Base-by-base conservation (phyloP, 2,113 vertebrate genomes). In the Stegastes partitus region DNA sequence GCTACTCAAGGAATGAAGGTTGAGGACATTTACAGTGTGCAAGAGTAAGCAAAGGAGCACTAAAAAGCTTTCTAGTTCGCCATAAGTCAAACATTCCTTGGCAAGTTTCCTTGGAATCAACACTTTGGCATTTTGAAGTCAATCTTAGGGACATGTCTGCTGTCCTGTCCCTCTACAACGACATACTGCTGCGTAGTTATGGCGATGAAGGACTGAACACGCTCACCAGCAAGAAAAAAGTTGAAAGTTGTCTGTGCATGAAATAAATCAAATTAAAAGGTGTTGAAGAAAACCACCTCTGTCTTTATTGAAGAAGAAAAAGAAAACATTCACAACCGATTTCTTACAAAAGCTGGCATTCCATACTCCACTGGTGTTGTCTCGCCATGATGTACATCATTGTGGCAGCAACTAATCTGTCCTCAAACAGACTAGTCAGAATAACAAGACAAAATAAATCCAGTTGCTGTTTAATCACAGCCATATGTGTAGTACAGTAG, bases 241-340 rank as follows among this genome's bases (percentile, higher is more conserved):
- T 47, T 55, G 1, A 68, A 66, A 69, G 44, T 67, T 23, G 56
- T 47, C 25, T 58, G 71, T 72, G 57, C 64, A 51, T 74, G 37
- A 62, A 74, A 74, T 15, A 42, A 42, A 15, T 14, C 39, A 42
- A 42, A 42, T 42, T 73, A 25, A 59, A 58, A 31, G 11, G 6
- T 22, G 26, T 21, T 4, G 28, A 50, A 16, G 31, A 57, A 51
- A 71, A 69, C n/a, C 1, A 50, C 26, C 10, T 39, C 37, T 58
- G 64, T 37, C n/a, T 74, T 65, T 51, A 75, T 55, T 53, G 50
- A 61, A 53, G 56, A 11, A 75, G 50, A 9, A 22, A 53, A 61
- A 53, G 56, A 11, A 75, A 55, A 9, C 26, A 53, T 42, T 59
- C 45, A 50, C 1, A 23, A 55, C 11, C 39, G 19, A 57, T 39